Evolutionary conservation across 23 tunicate species (phyloP), one percentile per base, ranked within the genome.

Genomic region (Halocynthia aurantium): DNA sequence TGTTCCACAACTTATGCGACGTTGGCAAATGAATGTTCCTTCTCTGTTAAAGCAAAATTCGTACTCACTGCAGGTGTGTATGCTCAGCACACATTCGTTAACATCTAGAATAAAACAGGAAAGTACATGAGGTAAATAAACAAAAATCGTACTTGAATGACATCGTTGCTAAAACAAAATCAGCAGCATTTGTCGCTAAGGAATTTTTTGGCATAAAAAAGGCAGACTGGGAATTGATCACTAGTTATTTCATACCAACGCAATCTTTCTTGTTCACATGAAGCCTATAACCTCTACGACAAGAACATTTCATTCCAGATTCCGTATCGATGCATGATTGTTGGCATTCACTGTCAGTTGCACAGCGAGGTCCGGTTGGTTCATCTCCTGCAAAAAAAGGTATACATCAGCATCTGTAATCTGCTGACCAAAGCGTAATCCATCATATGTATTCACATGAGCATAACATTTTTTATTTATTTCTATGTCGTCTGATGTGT

Each of bases 1-100:
- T 12, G 98, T 92, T 40, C 98, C 98, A 61, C 98, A 92, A 58
- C 92, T 86, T 51, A 92, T 77, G n/a, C 81, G 72, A 22, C 98
- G 72, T 58, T 86, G 91, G 62, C 98, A 92, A 64, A 66, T 74
- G 82, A 82, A 92, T 44, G 83, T 40, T 17, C 98, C 98, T 7
- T 60, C 66, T 21, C 85, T 80, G 73, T 92, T 92, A 58, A 92
- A 77, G 72, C 98, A 92, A 51, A 92, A 56, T 72, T 92, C 86
- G 8, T 85, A 80, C 60, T 58, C 88, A 6, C 57, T 76, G 72
- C 98, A 92, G n/a, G 82, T 78, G 82, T 92, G 98, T 9, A 82
- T 82, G 18, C 83, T 87, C 62, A 92, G 66, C 13, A 71, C 92
- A 67, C 98, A 92, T 62, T 92, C 98, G 71, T 92, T 92, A 7